phyloP scores from a whole-genome alignment of 2,888 invertebrate species.

The Amphimallon solstitiale region DNA sequence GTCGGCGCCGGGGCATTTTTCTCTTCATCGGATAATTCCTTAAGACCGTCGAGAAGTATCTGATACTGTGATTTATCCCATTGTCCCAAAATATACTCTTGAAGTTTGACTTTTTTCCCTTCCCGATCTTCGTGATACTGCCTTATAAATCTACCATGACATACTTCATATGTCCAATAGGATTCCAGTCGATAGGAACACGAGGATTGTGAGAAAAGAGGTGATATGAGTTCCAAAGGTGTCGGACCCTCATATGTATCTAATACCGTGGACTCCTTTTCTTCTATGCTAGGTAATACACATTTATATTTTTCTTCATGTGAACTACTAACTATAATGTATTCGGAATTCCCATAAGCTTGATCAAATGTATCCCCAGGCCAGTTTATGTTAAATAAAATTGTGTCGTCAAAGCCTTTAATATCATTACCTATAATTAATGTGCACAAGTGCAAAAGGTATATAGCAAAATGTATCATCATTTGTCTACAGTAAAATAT shows the following conservation, averaged over 20 bases:
- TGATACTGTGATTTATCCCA: constrained; percentile 76
- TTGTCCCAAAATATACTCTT: constrained; percentile 86
- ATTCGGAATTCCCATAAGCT: constrained; percentile 63
- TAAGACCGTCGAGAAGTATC: constrained; percentile 67
- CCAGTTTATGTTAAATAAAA: constrained; percentile 84
- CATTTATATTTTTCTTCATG: constrained; percentile 88
- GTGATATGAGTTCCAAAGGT: constrained; percentile 80
- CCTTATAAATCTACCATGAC: constrained; percentile 89
- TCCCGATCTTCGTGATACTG: constrained; percentile 97
- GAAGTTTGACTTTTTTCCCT: constrained; percentile 81
- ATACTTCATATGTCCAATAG: constrained; percentile 97
- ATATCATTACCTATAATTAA: constrained; percentile 66
- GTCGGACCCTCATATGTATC: constrained; percentile 77
- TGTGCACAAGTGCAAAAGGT: background rate
- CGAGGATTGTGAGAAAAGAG: constrained; percentile 77
- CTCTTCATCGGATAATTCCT: constrained; percentile 65
- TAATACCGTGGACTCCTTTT: constrained; percentile 66
- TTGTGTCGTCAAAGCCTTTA: constrained; percentile 83
- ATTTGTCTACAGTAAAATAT: background rate
- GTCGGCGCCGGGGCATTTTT: constrained; percentile 64
- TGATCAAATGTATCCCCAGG: constrained; percentile 66
- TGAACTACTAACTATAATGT: constrained; percentile 76
- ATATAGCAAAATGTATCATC: background rate
- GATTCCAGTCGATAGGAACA: constrained; percentile 89
- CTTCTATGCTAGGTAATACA: constrained; percentile 75